Conservation (phyloP, 2,797 vertebrate species). For the Darevskia nairensis region DNA sequence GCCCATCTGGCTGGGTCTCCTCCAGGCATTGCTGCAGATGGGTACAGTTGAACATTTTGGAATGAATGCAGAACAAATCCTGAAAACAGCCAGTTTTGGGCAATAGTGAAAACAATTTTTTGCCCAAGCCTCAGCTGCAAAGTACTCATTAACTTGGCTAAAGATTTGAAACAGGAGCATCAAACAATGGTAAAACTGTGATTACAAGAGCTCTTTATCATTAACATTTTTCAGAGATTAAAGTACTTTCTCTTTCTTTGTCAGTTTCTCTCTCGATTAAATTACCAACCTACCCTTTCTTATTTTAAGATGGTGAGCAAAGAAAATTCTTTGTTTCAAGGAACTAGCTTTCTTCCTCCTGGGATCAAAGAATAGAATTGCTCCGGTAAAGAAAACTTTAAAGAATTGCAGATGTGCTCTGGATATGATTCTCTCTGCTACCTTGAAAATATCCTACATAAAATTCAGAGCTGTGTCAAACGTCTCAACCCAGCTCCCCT, state of each 20-base stretch:
- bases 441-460: conserved; percentile 7
- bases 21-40: too few species aligned
- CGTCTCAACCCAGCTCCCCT: too few species aligned
- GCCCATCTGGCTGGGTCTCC: too few species aligned
- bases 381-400: neutral
- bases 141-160: neutral
- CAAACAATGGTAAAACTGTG: neutral
- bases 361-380: conserved; percentile 45
- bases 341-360: conserved; percentile 24
- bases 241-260: neutral
- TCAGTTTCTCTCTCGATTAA: neutral
- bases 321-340: conserved; percentile 47
- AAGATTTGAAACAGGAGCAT: neutral
- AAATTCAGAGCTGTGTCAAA: too few species aligned
- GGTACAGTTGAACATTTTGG: neutral
- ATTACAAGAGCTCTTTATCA: conserved; percentile 6
- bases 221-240: conserved; percentile 19
- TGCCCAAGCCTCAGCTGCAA: neutral
- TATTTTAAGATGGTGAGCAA: conserved; percentile 25
- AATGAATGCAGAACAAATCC: neutral
- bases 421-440: conserved; percentile 3
- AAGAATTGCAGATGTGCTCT: conserved; percentile 11
- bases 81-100: neutral
- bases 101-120: neutral
- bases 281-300: conserved; percentile 16